Conservation (phyloP, 2,888 invertebrate genomes). For the Monopis laevigella region DNA sequence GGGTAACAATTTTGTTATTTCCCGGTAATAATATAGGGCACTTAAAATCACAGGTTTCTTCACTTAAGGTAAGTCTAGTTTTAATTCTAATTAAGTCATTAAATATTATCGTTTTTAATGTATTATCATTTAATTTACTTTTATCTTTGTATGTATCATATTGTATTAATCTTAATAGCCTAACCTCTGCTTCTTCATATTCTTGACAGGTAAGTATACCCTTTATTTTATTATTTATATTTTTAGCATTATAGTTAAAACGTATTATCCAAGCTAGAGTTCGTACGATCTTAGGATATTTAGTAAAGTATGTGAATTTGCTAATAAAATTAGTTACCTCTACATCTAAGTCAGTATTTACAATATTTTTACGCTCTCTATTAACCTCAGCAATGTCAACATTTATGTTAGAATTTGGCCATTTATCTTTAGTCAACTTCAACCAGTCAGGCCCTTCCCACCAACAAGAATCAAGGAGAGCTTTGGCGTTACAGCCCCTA, state of each 20-base stretch:
- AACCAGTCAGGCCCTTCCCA: constrained; percentile 14
- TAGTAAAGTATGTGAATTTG: constrained; percentile 8
- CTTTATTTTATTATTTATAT: background rate
- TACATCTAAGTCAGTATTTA: background rate
- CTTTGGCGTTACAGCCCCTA: constrained; percentile 10
- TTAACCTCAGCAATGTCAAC: background rate
- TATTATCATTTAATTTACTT: background rate
- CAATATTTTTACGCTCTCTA: background rate
- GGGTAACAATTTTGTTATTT: constrained; percentile 5
- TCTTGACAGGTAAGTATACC: background rate
- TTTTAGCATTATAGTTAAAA: background rate
- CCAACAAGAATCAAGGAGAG: constrained; percentile 4
- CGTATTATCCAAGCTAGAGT: constrained; percentile 10
- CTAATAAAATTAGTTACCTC: background rate
- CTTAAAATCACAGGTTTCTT: background rate
- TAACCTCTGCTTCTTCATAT: background rate
- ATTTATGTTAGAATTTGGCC: background rate
- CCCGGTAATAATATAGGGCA: constrained; percentile 8
- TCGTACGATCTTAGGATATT: constrained; percentile 11
- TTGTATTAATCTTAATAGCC: background rate
- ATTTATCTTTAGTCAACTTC: background rate
- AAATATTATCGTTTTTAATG: background rate
- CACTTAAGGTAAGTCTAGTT: background rate
- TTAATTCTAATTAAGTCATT: background rate
- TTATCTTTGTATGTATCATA: background rate